Conservation (phyloP, 1,140 invertebrate species). For the Orchesella cincta region DNA sequence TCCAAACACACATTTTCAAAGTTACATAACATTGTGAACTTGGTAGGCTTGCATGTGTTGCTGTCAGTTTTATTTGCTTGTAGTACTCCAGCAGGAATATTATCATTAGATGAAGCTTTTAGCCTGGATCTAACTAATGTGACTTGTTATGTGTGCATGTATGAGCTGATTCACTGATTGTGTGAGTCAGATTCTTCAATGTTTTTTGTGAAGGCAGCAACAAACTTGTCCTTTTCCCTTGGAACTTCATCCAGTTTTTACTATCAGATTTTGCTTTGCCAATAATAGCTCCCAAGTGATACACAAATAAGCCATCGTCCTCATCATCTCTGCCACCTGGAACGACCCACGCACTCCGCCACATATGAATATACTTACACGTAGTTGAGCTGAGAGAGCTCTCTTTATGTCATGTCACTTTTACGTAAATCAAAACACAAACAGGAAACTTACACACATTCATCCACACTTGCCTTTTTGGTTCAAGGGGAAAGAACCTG, state of each 20-base stretch:
- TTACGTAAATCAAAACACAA: not conserved
- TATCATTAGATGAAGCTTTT: too few relatives aligned
- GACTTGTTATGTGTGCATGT: too few relatives aligned
- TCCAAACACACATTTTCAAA: not conserved
- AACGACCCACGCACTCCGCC: constrained; percentile 7
- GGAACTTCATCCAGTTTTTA: constrained; percentile 11
- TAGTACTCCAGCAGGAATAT: too few relatives aligned
- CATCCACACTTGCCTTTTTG: too few relatives aligned
- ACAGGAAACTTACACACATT: too few relatives aligned
- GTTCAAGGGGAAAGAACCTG: too few relatives aligned
- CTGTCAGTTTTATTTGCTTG: constrained; percentile 4
- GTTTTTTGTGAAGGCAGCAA: too few relatives aligned
- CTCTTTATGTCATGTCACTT: not conserved
- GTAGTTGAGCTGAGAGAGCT: not conserved
- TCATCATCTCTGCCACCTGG: constrained; percentile 27
- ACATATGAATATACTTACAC: not conserved
- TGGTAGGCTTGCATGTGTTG: constrained; percentile 5
- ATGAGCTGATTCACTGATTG: too few relatives aligned
- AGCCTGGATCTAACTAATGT: too few relatives aligned
- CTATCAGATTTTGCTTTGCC: constrained; percentile 20
- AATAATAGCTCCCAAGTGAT: constrained; percentile 30
- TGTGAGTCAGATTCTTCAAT: too few relatives aligned
- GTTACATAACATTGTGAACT: not conserved
- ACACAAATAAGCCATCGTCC: constrained; percentile 23
- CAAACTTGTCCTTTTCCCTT: constrained; percentile 13